These are phyloP conservation scores for Scaptomyza montana DNA, from an alignment of 1,140 invertebrate genomes.

Conservation along the genomic window DNA sequence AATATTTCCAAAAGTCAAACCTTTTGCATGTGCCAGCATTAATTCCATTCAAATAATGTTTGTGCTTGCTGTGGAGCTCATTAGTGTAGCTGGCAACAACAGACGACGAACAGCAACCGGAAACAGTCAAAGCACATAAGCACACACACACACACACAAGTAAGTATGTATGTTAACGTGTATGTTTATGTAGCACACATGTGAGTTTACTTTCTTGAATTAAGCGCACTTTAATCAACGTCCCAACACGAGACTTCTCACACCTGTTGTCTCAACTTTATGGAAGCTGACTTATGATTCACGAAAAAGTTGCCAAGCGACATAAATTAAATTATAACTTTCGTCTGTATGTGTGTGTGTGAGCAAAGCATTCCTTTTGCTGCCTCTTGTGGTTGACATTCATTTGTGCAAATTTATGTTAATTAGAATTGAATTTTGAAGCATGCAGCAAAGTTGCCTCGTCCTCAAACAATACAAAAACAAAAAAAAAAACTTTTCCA, in stretches of 20 bases:
- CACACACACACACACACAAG: not conserved
- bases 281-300: conserved; percentile 73
- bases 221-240: conserved; percentile 56
- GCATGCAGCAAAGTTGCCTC: conserved; percentile 71
- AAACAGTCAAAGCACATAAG: not conserved
- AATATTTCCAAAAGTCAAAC: conserved; percentile 1
- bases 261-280: conserved; percentile 58
- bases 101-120: conserved; percentile 49
- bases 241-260: not conserved
- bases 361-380: conserved; percentile 16
- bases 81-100: conserved; percentile 70
- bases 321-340: conserved; percentile 78
- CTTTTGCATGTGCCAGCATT: conserved; percentile 42
- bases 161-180: conserved; percentile 6
- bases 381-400: conserved; percentile 75
- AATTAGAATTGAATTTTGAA: conserved; percentile 81
- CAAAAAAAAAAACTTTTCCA: not conserved
- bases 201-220: conserved; percentile 24
- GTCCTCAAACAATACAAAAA: conserved; percentile 19
- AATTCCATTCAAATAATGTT: conserved; percentile 78
- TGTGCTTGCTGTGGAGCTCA: conserved; percentile 78
- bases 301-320: conserved; percentile 74
- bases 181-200: conserved; percentile 19
- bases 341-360: conserved; percentile 7
- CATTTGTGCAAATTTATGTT: conserved; percentile 82